Evolutionary conservation across 2,888 invertebrate species (phyloP), one percentile per base, ranked within the genome.

Genomic region (Chironomus riparius): DNA sequence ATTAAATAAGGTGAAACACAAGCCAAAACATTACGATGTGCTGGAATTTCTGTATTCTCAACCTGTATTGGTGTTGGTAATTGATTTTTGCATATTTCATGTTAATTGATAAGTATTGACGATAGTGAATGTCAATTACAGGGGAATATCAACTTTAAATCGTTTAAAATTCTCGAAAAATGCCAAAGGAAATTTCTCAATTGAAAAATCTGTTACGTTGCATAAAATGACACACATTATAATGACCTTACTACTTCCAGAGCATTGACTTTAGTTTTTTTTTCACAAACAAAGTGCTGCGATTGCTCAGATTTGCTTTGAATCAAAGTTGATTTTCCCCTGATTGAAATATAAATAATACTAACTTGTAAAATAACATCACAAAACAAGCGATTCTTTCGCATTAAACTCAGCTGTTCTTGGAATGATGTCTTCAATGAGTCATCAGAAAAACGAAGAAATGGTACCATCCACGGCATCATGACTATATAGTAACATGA

Each of bases 351-450:
- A 28, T 28, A 47, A 38, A 15, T 38, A 7, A 38, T 86, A 85
- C 87, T 88, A 81, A 92, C 93, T 83, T 92, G 90, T 80, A 95
- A 87, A 81, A 91, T 88, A 79, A 92, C 92, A 86, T 95, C 95
- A 85, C 92, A 95, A 85, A 95, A 93, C 82, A 94, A 92, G 77
- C 91, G 89, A 82, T 92, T 91, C 84, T 92, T 92, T 80, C 93
- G 87, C 88, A 94, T 89, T 85, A 89, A 91, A 85, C 92, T 91
- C 79, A 94, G 87, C 50, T 90, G 88, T 76, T 86, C 84, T 78
- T 93, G 87, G 79, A 89, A 88, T 79, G 87, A 86, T 78, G 86
- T 84, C 78, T 89, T 88, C 81, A 88, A 87, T 68, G 82, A 85
- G 61, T 85, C 86, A 82, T 90, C 90, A 77, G 82, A 82, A 82